These are phyloP conservation scores for Nasonia giraulti DNA, from an alignment of 1,140 invertebrate species.

Conservation along the genomic window DNA sequence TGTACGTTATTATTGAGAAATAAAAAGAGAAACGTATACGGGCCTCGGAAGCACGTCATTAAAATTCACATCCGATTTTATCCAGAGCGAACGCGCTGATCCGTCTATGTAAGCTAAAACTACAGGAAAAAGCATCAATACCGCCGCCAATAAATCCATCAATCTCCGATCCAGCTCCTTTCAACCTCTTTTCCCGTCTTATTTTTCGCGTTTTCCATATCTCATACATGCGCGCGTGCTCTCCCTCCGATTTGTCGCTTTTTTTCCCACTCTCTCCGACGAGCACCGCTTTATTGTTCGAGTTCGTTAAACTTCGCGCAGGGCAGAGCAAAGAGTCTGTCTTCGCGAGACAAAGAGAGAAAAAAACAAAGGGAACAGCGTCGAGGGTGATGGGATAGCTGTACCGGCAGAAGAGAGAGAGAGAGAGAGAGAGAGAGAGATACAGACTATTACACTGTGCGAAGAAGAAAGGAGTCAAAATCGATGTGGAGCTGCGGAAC, in stretches of 20 bases:
- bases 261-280: neutral
- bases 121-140: too few species aligned
- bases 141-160: neutral
- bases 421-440: too few species aligned
- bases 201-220: neutral
- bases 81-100: too few species aligned
- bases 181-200: neutral
- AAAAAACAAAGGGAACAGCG: constrained; percentile 1
- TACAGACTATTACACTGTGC: too few species aligned
- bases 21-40: too few species aligned
- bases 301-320: constrained; percentile 23
- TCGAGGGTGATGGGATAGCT: neutral
- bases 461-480: constrained; percentile 5
- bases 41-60: too few species aligned
- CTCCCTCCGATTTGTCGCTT: neutral
- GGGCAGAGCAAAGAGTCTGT: neutral
- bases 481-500: neutral
- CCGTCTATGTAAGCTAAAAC: too few species aligned
- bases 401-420: neutral
- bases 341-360: constrained; percentile 12
- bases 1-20: too few species aligned
- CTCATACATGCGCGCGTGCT: neutral
- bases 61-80: too few species aligned
- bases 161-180: neutral
- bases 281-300: constrained; percentile 1